phyloP scores from a whole-genome alignment of 35 echinoderm and acorn worm species.

The Lytechinus pictus region DNA sequence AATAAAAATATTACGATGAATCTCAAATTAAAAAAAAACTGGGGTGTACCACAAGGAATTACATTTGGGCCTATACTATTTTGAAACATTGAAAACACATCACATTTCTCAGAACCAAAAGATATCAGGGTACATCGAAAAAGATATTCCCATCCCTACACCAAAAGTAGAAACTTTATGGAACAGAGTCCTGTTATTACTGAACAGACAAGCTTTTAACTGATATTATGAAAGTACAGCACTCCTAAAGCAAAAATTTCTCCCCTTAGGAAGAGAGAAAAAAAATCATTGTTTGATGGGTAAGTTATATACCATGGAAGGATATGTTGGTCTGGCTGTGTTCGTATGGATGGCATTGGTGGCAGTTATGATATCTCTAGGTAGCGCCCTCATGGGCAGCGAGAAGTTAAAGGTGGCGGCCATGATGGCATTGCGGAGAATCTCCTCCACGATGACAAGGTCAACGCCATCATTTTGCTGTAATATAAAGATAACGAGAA shows the following conservation, averaged over 20 bases:
- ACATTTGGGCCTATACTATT: background rate
- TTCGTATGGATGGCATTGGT: slow-evolving; percentile 48
- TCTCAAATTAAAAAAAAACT: too few species aligned
- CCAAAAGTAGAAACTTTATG: too few species aligned
- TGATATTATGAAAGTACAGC: background rate
- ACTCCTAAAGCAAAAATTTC: background rate
- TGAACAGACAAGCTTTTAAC: background rate
- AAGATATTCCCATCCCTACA: too few species aligned
- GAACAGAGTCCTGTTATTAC: background rate
- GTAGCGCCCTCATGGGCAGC: slow-evolving; percentile 72
- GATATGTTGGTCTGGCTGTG: slow-evolving; percentile 55
- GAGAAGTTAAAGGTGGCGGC: slow-evolving; percentile 75
- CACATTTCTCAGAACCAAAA: too few species aligned
- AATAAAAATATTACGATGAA: too few species aligned
- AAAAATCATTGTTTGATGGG: background rate
- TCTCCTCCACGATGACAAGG: slow-evolving; percentile 85
- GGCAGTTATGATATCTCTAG: slow-evolving; percentile 74
- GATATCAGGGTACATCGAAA: too few species aligned
- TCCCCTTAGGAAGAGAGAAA: too few species aligned
- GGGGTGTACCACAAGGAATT: background rate
- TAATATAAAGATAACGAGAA: background rate
- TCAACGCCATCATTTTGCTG: slow-evolving; percentile 92
- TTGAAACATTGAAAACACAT: too few species aligned
- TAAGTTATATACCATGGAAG: background rate
- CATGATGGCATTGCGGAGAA: slow-evolving; percentile 85